Evolutionary conservation across 1,140 invertebrate species (phyloP).

Genomic region (Ephestia elutella): DNA sequence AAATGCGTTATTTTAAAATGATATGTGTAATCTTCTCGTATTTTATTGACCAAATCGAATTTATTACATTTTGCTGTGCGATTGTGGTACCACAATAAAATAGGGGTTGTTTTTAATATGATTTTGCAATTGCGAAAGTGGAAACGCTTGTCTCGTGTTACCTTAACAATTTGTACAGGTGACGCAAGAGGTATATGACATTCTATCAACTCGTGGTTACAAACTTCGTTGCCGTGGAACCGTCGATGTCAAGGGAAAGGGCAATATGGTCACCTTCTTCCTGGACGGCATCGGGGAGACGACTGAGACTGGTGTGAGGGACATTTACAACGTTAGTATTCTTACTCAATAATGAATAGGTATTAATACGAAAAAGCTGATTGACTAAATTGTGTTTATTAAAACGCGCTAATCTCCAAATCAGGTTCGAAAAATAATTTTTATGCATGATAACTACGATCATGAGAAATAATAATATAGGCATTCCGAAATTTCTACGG

Average conservation of each 20-base stretch:
- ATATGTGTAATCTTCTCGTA: too few relatives aligned
- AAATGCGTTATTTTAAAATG: too few relatives aligned
- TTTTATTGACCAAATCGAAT: too few relatives aligned
- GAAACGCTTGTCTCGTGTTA: constrained; percentile 9
- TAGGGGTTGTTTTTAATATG: background rate
- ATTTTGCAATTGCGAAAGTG: background rate
- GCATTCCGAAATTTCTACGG: too few relatives aligned
- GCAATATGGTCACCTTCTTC: constrained; percentile 95
- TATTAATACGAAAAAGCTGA: too few relatives aligned
- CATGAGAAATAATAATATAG: too few relatives aligned
- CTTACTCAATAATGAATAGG: too few relatives aligned
- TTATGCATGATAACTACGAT: too few relatives aligned
- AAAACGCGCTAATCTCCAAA: too few relatives aligned
- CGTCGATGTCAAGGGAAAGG: constrained; percentile 95
- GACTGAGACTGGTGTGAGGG: constrained; percentile 13
- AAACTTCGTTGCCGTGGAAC: constrained; percentile 85
- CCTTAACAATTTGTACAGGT: constrained; percentile 75
- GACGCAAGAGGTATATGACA: constrained; percentile 89
- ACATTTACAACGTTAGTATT: constrained; percentile 48
- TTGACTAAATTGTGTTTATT: too few relatives aligned
- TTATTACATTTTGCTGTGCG: constrained; percentile 24
- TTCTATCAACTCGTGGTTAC: constrained; percentile 83
- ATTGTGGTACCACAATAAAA: constrained; percentile 52
- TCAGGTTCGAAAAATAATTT: too few relatives aligned
- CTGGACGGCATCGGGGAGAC: constrained; percentile 77